A percentile compares a stretch with the other conserved stretches of the same genome.
Evolutionary conservation across 2,113 vertebrate genomes (phyloP).

Genomic region (Synodontis membranacea): DNA sequence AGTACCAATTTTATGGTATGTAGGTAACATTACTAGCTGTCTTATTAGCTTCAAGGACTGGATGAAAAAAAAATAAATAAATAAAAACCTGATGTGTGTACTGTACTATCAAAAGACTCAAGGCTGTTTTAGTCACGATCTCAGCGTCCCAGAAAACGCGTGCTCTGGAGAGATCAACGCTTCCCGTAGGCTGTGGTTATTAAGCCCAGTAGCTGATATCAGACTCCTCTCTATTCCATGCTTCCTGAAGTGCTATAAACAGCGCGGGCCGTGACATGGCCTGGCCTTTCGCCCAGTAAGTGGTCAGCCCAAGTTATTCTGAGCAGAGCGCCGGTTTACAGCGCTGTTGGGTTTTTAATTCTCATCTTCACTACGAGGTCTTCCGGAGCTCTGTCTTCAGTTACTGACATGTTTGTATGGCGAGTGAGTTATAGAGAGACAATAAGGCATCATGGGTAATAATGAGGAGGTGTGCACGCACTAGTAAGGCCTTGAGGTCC

Average conservation of each 20-base stretch:
- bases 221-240: neutral
- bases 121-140: neutral
- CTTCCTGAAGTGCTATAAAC: neutral
- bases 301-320: neutral
- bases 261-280: neutral
- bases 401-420: neutral
- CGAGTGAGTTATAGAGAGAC: neutral
- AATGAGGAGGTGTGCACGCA: slow-evolving; percentile 64
- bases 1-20: neutral
- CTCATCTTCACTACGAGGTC: neutral
- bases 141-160: neutral
- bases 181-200: slow-evolving; percentile 17
- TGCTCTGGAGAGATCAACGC: neutral
- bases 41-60: neutral
- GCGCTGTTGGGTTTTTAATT: neutral
- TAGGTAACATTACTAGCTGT: neutral
- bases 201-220: neutral
- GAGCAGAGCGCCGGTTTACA: neutral
- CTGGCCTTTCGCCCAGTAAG: neutral
- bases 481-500: slow-evolving; percentile 88
- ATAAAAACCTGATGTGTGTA: too few species aligned
- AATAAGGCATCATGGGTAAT: slow-evolving; percentile 8
- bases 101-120: too few species aligned
- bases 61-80: neutral
- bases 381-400: neutral